Evolutionary conservation across 2,113 vertebrate species (phyloP), one percentile per base, ranked within the genome.

Genomic region (Muscicapa adusta): DNA sequence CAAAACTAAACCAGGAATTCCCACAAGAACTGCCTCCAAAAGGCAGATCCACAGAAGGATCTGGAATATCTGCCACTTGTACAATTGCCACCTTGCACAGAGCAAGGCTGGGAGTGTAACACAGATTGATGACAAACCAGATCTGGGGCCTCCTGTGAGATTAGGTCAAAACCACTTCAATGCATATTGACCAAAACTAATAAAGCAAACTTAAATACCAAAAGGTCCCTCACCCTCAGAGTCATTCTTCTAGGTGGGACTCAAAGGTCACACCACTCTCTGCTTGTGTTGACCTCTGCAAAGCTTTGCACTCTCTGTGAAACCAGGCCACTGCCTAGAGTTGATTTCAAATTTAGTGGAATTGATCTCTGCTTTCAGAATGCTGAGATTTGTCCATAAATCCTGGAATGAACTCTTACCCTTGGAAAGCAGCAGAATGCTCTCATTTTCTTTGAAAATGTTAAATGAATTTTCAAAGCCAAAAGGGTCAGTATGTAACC

Each of bases 361-460:
- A 98, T 91, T 97, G 95, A 97, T 96, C 90, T 96, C 87, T 43
- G 91, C 93, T 96, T 95, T 97, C 96, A 85, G 63, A 88, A 47
- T 9, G 40, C 71, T 78, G 77, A 89, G 74, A 79, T 91, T 65
- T 57, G 88, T 72, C 96, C 93, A 97, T 97, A 97, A 97, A 97
- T 97, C 97, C 95, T 62, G 47, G 54, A 80, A 91, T 73, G 88
- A 97, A 96, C 89, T 58, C 71, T 70, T 76, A 91, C 67, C 94
- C 70, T 88, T 82, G 38, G 66, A 96, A 97, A 86, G 79, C 88
- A 91, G 67, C 94, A 91, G 71, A 89, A 93, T 0, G 36, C 56
- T 6, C 91, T 93, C 47, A 82, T 84, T 96, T 73, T 75, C 92
- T 96, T 77, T 60, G 45, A 94, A 97, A 97, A 93, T 56, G 71